Conservation (phyloP, 2,113 vertebrate species). For the Lamprologus tigripictilis region DNA sequence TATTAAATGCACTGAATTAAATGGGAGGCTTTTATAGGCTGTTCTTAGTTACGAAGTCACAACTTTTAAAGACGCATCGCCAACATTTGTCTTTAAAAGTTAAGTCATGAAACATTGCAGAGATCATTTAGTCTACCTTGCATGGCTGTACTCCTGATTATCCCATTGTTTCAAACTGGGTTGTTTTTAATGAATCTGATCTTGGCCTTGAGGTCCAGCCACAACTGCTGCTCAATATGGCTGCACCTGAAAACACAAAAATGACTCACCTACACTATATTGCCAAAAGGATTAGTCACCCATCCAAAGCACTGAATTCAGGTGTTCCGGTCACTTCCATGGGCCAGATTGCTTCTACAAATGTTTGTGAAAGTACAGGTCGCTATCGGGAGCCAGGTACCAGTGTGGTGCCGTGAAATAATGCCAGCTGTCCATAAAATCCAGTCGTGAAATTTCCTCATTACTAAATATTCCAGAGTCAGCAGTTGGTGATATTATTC, state of each 20-base stretch:
- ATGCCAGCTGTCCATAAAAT: neutral
- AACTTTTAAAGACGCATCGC: neutral
- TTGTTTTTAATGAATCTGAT: neutral
- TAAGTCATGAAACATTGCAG: neutral
- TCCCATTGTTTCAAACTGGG: neutral
- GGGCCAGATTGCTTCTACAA: neutral
- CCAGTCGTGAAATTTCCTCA: neutral
- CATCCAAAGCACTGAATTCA: neutral
- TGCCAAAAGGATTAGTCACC: neutral
- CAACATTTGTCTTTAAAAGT: neutral
- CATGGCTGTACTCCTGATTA: fast-evolving
- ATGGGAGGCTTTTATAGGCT: neutral
- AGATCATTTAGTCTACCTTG: neutral
- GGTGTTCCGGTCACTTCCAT: neutral
- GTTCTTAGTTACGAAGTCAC: fast-evolving
- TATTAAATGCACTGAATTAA: neutral
- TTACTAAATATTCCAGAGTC: neutral
- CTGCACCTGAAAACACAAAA: neutral
- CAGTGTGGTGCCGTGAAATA: neutral
- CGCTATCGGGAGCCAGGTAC: neutral
- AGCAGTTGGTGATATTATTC: neutral
- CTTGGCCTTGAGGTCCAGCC: neutral
- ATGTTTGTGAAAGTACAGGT: neutral
- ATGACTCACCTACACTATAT: neutral
- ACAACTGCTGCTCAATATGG: neutral